Conservation (phyloP, 2,113 vertebrate genomes). For the Engystomops pustulosus region DNA sequence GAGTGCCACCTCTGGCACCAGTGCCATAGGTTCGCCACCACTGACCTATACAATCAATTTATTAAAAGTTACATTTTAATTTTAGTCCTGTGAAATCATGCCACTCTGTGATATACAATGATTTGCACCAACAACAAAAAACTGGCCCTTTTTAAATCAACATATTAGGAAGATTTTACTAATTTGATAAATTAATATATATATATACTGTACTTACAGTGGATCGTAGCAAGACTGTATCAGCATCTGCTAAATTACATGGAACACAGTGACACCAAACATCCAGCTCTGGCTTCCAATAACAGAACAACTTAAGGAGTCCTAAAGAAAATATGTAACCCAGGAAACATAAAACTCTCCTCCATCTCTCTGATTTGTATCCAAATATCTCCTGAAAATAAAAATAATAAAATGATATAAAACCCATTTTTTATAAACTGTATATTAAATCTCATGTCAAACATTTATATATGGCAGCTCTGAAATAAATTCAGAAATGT, state of each 20-base stretch:
- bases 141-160: not conserved
- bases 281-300: slow-evolving; percentile 70
- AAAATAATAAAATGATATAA: not conserved
- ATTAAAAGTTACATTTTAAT: too few relatives aligned
- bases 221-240: slow-evolving; percentile 67
- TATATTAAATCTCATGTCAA: too few relatives aligned
- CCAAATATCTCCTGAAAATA: slow-evolving; percentile 62
- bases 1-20: too few relatives aligned
- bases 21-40: too few relatives aligned
- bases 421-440: too few relatives aligned
- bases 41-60: too few relatives aligned
- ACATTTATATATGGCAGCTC: too few relatives aligned
- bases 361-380: slow-evolving; percentile 62
- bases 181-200: not conserved
- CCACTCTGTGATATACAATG: too few relatives aligned
- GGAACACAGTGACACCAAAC: slow-evolving; percentile 68
- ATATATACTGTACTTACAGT: slow-evolving; percentile 63
- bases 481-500: too few relatives aligned
- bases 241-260: slow-evolving; percentile 68
- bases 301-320: slow-evolving; percentile 64
- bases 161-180: not conserved
- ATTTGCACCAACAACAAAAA: not conserved
- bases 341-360: slow-evolving; percentile 60
- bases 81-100: too few relatives aligned
- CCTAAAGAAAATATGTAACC: slow-evolving; percentile 64